Evolutionary conservation across 2,888 invertebrate species (phyloP).

Genomic region (Tiliacea citrago): DNA sequence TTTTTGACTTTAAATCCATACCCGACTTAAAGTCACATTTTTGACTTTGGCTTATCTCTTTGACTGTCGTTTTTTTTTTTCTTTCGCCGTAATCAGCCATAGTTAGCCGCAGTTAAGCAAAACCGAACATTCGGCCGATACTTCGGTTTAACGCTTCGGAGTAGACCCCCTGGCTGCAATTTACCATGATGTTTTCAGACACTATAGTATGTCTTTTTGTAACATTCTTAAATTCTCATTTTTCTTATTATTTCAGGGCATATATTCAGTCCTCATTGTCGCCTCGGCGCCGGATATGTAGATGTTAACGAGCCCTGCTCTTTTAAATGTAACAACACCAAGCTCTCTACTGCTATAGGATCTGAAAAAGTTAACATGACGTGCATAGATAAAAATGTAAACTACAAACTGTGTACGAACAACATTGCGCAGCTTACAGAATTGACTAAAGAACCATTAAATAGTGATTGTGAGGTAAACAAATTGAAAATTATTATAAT

Average conservation of each 20-base stretch:
- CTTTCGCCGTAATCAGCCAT: too few relatives aligned
- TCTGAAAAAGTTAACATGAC: conserved; percentile 78
- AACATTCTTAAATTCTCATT: background rate
- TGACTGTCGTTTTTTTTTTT: too few relatives aligned
- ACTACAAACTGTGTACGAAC: conserved; percentile 75
- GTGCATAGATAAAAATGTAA: conserved; percentile 75
- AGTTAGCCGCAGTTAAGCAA: too few relatives aligned
- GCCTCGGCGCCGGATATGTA: conserved; percentile 75
- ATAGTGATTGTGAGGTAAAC: conserved; percentile 73
- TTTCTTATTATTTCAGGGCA: conserved; percentile 68
- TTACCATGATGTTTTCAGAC: background rate
- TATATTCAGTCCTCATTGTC: conserved; percentile 76
- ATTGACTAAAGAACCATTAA: conserved; percentile 59
- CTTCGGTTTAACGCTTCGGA: too few relatives aligned
- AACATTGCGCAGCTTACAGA: conserved; percentile 59
- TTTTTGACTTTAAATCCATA: too few relatives aligned
- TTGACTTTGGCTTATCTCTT: too few relatives aligned
- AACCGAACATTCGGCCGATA: too few relatives aligned
- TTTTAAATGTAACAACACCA: conserved; percentile 74
- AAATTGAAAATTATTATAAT: background rate
- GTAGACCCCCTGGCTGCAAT: too few relatives aligned
- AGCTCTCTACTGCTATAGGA: conserved; percentile 69
- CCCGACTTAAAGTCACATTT: too few relatives aligned
- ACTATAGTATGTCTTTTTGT: background rate
- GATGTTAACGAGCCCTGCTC: conserved; percentile 81